Percentiles rank a stretch among this genome's conserved stretches.
These are phyloP conservation scores for Paramormyrops kingsleyae DNA, from an alignment of 2,113 vertebrate species.

Conservation along the genomic window DNA sequence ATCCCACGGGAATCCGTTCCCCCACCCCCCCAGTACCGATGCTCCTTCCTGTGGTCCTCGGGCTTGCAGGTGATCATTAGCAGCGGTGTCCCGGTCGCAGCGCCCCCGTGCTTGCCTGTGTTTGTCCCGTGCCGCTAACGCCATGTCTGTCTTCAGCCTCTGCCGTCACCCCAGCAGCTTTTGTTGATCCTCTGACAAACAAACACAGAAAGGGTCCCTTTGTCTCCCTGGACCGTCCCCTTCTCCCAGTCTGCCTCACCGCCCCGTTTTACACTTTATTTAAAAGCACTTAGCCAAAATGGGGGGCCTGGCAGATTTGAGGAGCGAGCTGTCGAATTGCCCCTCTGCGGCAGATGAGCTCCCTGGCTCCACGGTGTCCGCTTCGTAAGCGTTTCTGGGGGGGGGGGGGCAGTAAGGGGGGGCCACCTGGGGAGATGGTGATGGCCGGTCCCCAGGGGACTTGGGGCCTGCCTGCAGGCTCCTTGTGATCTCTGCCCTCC, in stretches of 20 bases:
- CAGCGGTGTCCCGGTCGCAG: neutral
- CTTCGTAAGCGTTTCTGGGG: neutral
- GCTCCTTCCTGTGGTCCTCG: neutral
- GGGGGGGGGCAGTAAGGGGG: neutral
- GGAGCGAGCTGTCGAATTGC: neutral
- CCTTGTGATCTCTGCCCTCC: neutral
- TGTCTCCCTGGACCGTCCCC: neutral
- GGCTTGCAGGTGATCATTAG: neutral
- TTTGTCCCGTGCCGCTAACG: neutral
- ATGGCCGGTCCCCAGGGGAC: neutral
- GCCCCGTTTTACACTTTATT: constrained; percentile 18
- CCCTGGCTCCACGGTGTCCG: neutral
- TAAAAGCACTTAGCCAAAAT: constrained; percentile 13
- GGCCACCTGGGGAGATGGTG: neutral
- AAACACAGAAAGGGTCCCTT: neutral
- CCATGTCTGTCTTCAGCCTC: neutral
- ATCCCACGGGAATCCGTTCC: neutral
- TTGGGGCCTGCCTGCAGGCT: neutral
- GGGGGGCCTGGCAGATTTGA: neutral
- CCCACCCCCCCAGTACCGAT: neutral
- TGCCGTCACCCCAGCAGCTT: constrained; percentile 22
- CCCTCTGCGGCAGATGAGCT: neutral
- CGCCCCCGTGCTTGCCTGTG: neutral
- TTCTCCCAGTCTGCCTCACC: neutral
- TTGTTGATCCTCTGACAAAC: constrained; percentile 18